These are phyloP conservation scores for Periophthalmodon schlosseri DNA, from an alignment of 2,113 vertebrate genomes.

Conservation along the genomic window DNA sequence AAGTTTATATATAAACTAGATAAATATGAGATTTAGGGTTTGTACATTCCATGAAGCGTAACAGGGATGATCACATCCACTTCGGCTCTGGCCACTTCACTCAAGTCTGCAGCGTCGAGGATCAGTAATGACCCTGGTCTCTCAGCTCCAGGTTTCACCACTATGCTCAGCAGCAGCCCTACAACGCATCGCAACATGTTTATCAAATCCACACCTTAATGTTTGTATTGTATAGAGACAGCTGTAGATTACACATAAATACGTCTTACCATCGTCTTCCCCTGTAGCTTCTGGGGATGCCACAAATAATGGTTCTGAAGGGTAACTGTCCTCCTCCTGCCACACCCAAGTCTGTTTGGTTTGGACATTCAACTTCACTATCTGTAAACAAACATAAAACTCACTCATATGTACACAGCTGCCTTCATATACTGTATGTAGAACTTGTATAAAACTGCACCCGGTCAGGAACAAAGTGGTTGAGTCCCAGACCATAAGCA, in stretches of 20 bases:
- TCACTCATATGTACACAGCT: neutral
- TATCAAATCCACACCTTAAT: neutral
- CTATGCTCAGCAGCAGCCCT: slow-evolving; percentile 92
- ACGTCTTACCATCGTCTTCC: slow-evolving; percentile 89
- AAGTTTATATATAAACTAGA: neutral
- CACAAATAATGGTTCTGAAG: slow-evolving; percentile 93
- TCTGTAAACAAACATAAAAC: slow-evolving; percentile 67
- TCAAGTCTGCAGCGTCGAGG: slow-evolving; percentile 88
- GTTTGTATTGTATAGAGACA: neutral
- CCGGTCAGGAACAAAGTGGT: slow-evolving; percentile 97
- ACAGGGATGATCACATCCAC: slow-evolving; percentile 88
- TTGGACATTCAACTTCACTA: slow-evolving; percentile 92
- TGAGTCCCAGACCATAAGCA: slow-evolving; percentile 89
- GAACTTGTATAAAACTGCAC: slow-evolving; percentile 64
- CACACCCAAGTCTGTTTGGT: slow-evolving; percentile 95
- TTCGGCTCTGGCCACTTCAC: slow-evolving; percentile 89
- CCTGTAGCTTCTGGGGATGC: slow-evolving; percentile 85
- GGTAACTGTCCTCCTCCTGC: slow-evolving; percentile 92
- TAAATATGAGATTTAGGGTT: slow-evolving; percentile 48
- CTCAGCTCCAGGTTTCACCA: slow-evolving; percentile 85
- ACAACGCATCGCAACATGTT: neutral
- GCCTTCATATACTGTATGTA: neutral
- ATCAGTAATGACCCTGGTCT: slow-evolving; percentile 89
- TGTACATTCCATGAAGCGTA: slow-evolving; percentile 92
- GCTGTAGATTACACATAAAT: neutral